These are phyloP conservation scores for Trididemnum miniatum DNA, from an alignment of 23 tunicate genomes.

Conservation along the genomic window DNA sequence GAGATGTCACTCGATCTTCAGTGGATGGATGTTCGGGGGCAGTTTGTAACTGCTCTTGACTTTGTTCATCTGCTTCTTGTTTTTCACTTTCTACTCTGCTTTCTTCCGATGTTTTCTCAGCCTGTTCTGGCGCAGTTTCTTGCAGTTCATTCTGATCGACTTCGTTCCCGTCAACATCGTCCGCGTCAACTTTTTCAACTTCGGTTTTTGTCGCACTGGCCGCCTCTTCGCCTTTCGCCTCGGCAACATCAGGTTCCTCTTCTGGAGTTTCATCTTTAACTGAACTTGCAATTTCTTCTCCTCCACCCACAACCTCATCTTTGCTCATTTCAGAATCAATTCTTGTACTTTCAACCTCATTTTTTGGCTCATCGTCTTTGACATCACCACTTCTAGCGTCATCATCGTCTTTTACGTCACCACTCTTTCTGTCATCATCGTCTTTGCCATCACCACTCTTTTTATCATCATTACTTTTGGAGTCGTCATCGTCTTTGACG, in stretches of 20 bases:
- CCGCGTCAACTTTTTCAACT: conserved; percentile 1
- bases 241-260: not conserved
- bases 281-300: not conserved
- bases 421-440: not conserved
- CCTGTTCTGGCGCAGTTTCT: not conserved
- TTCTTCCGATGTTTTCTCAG: not conserved
- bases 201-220: not conserved
- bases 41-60: too few relatives aligned
- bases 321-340: not conserved
- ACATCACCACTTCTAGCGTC: conserved; percentile 2
- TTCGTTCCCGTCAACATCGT: conserved; percentile 22
- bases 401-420: conserved; percentile 8
- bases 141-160: not conserved
- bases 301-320: not conserved
- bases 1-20: too few relatives aligned
- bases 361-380: not conserved
- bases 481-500: not conserved
- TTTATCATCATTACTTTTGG: not conserved
- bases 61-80: not conserved
- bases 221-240: not conserved
- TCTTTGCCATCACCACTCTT: conserved; percentile 27
- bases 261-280: conserved; percentile 2
- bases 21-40: too few relatives aligned
- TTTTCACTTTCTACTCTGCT: not conserved
- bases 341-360: not conserved